Evolutionary conservation across 2,888 invertebrate species (phyloP).

Genomic region (Noctua pronuba): DNA sequence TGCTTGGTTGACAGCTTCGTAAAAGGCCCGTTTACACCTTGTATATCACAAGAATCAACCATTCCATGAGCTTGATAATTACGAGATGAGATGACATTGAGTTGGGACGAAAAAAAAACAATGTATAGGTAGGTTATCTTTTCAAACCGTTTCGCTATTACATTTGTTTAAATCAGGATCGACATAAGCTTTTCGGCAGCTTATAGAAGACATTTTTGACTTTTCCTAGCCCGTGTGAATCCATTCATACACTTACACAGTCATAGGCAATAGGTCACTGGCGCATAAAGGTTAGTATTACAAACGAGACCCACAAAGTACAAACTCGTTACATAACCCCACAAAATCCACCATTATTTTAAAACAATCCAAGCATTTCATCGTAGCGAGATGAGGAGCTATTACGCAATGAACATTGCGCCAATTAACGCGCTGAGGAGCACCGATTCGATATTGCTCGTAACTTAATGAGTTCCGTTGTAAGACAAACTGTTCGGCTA

Average conservation of each 20-base stretch:
- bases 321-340: slow-evolving; percentile 9
- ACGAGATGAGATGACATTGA: too few relatives aligned
- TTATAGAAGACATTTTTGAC: not conserved
- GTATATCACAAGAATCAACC: not conserved
- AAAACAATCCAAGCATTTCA: slow-evolving; percentile 52
- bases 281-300: not conserved
- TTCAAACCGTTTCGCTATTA: not conserved
- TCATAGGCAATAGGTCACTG: not conserved
- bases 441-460: slow-evolving; percentile 82
- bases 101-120: not conserved
- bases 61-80: not conserved
- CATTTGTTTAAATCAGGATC: not conserved
- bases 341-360: slow-evolving; percentile 43
- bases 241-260: not conserved
- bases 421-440: slow-evolving; percentile 80
- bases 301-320: not conserved
- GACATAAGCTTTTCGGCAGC: not conserved
- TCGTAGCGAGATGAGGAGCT: slow-evolving; percentile 71
- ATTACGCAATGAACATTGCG: slow-evolving; percentile 80
- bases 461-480: slow-evolving; percentile 85
- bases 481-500: slow-evolving; percentile 84
- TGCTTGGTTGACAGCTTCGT: not conserved
- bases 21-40: not conserved
- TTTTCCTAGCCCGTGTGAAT: not conserved
- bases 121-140: too few relatives aligned